Conservation (phyloP, 2,797 vertebrate genomes). For the Merluccius polli region DNA sequence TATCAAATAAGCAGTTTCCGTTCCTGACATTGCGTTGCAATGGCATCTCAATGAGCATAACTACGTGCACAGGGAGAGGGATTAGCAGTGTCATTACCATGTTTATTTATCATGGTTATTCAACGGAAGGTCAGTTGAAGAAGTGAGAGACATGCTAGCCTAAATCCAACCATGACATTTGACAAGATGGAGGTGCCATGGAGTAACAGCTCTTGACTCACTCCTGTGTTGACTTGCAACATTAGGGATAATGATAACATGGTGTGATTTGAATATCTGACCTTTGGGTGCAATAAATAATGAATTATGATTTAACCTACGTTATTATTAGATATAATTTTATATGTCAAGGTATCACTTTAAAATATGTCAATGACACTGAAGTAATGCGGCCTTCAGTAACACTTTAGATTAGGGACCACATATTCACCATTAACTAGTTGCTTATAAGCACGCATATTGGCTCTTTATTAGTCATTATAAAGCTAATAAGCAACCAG, state of each 20-base stretch:
- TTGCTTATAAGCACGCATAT: too few species aligned
- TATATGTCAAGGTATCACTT: not conserved
- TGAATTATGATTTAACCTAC: not conserved
- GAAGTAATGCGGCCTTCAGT: not conserved
- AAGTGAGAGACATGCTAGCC: not conserved
- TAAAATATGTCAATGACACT: not conserved
- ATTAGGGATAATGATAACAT: not conserved
- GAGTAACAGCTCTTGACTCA: not conserved
- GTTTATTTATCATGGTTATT: not conserved
- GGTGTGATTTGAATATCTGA: not conserved
- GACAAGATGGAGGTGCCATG: not conserved
- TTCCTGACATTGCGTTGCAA: not conserved
- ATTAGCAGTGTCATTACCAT: not conserved
- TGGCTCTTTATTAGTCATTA: too few species aligned
- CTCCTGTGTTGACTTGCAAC: not conserved
- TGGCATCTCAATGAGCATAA: not conserved
- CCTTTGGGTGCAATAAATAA: not conserved
- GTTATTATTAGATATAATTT: not conserved
- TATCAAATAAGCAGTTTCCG: not conserved
- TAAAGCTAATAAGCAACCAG: too few species aligned
- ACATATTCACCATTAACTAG: too few species aligned
- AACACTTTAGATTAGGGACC: too few species aligned
- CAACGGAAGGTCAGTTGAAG: not conserved
- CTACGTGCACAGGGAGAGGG: not conserved
- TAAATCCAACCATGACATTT: not conserved